Base-by-base conservation (phyloP, 2,113 vertebrate genomes). In the Eubucco bourcierii region DNA sequence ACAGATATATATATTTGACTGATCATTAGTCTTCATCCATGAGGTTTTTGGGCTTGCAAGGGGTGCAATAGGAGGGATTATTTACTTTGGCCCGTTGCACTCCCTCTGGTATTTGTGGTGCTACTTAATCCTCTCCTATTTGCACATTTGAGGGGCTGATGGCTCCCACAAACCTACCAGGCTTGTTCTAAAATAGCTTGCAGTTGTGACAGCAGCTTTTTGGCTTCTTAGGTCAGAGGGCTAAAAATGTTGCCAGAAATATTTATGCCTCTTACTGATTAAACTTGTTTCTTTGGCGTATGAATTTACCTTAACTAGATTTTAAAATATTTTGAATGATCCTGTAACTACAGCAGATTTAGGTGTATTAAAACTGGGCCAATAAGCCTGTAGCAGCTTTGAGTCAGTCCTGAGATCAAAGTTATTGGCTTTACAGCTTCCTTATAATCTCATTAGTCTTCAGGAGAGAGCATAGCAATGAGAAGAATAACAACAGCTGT, bases 361-460 rank as follows among this genome's bases (percentile, higher is more conserved):
- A 66, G 15, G 24, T 84, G 4, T 60, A 76, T 60, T 87, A 91
- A 90, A 95, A 90, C 34, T 47, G 33, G 65, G 74, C 87, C 79
- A 88, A 78, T 59, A 65, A 85, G 77, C 56, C 59, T 89, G 86
- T 72, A 78, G 39, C 80, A 90, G 39, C 85, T 65, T 81, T 61
- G 85, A 86, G 67, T 55, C 15, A 82, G 71, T 41, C 34, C 41
- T 64, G 81, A 95, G 87, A 95, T 93, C 73, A 95, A 93, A 91
- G 87, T 90, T 56, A 27, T 37, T 87, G 61, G 82, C 78, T 92
- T 33, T 80, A 46, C 47, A 84, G 87, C 77, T 96, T 94, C 7
- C 12, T 89, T 72, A 80, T 88, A 80, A 91, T 92, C 91, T 94
- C 87, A 94, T 95, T 92, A 91, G 74, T 84, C 67, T 94, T 94